Evolutionary conservation across 2,113 vertebrate species (phyloP), one percentile per base, ranked within the genome.

Genomic region (Crocuta crocuta): DNA sequence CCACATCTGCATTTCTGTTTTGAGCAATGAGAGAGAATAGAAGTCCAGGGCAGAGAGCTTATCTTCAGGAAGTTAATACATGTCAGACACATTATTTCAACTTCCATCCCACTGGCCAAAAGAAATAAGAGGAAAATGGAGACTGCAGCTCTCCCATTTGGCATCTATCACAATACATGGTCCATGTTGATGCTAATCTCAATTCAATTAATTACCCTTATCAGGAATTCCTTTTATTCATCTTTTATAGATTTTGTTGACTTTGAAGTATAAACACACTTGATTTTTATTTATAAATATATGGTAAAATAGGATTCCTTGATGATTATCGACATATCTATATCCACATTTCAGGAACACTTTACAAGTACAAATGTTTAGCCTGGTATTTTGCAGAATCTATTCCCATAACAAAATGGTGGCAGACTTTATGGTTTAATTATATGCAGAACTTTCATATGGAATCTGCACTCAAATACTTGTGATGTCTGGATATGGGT

Each of bases 201-300:
- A 89, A 15, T 45, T 50, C 28, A 11, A 88, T 80, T 93, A 70
- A 84, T 45, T 83, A 66, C 2, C 24, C 4, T 91, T 93, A 66
- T 28, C 3, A 96, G 28, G 53, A 88, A 79, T 91, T 66, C 11
- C 26, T 91, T 91, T 48, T 70, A 84, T 35, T 79, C 15, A 48
- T 74, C 2, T 10, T 79, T 92, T 66, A 58, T 23, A 89, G 35
- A 80, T 19, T 61, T 70, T 31, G 35, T 24, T 73, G 39, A 31
- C 24, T 28, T 81, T 17, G 35, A 84, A 89, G 9, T 53, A 12
- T 1, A 58, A 89, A 45, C 2, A 35, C 24, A 9, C 48, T 78
- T 31, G 3, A 50, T 65, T 81, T 81, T 92, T 85, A 81, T 94
- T 89, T 68, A 65, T 91, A 81, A 93, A 21, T 61, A 94, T 5